Conservation (phyloP, 2,888 invertebrate species). For the Ochropleura leucogaster region DNA sequence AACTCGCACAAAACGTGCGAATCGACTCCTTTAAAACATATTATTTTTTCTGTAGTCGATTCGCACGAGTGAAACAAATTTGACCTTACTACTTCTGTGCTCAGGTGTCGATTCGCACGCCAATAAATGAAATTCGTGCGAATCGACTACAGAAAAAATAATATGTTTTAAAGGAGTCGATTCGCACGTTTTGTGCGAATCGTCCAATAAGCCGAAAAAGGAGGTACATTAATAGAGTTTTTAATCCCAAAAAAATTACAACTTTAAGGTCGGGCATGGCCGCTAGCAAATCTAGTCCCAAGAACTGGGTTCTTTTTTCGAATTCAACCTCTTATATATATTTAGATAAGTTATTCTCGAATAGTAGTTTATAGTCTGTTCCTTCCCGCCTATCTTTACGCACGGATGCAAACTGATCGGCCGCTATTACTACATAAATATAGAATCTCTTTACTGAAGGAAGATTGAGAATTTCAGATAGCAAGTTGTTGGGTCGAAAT, state of each 20-base stretch:
- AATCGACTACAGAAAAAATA: too few relatives aligned
- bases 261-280: conserved; percentile 18
- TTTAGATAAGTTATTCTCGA: conserved; percentile 37
- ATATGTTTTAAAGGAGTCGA: too few relatives aligned
- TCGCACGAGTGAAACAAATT: too few relatives aligned
- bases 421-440: conserved; percentile 50
- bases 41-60: too few relatives aligned
- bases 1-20: too few relatives aligned
- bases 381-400: conserved; percentile 48
- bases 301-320: conserved; percentile 15
- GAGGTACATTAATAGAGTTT: conserved; percentile 11
- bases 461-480: conserved; percentile 39
- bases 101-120: too few relatives aligned
- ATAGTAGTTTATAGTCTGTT: conserved; percentile 30
- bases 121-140: too few relatives aligned
- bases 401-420: conserved; percentile 53
- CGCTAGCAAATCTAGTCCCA: conserved; percentile 18
- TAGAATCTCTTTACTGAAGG: conserved; percentile 28
- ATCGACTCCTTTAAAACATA: too few relatives aligned
- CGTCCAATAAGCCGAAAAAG: too few relatives aligned
- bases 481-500: conserved; percentile 25
- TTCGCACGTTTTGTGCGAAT: too few relatives aligned
- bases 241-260: conserved; percentile 23
- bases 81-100: too few relatives aligned
- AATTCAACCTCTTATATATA: conserved; percentile 4